phyloP scores from a whole-genome alignment of 2,113 vertebrate species.

The Pyxicephalus adspersus region DNA sequence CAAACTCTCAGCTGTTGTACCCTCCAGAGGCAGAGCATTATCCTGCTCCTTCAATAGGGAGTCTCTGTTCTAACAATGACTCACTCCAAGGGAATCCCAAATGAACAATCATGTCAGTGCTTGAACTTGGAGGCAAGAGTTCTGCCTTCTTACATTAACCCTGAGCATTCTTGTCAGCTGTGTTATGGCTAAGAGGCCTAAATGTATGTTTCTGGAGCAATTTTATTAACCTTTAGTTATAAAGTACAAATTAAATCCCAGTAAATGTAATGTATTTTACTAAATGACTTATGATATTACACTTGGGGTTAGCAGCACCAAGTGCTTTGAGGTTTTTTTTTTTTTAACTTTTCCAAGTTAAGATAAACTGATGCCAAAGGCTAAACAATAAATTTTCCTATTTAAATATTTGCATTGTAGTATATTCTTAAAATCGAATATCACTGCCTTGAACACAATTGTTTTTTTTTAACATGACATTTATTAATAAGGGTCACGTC shows the following conservation, averaged over 20 bases:
- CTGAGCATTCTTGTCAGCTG: slow-evolving; percentile 48
- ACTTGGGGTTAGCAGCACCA: no score
- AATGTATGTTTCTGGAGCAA: slow-evolving; percentile 6
- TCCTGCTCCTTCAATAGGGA: slow-evolving; percentile 65
- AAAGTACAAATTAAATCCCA: neutral
- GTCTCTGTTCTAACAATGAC: slow-evolving; percentile 71
- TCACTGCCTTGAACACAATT: no score
- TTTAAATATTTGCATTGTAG: no score
- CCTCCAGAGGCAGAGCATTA: slow-evolving; percentile 69
- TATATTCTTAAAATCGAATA: no score
- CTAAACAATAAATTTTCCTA: no score
- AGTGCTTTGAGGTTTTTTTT: no score
- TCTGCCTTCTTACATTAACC: slow-evolving; percentile 62
- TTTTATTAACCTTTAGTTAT: neutral
- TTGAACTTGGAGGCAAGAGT: slow-evolving; percentile 56
- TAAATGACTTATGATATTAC: no score
- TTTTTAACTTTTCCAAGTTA: no score
- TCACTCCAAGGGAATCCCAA: slow-evolving; percentile 85
- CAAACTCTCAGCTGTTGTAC: slow-evolving; percentile 67
- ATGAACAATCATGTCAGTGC: slow-evolving; percentile 73
- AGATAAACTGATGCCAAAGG: no score
- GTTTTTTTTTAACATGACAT: no score
- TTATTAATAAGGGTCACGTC: no score
- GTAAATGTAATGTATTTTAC: neutral
- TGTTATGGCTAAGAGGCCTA: slow-evolving; percentile 16